Evolutionary conservation across 2,113 vertebrate genomes (phyloP), one percentile per base, ranked within the genome.

Genomic region (Lepisosteus osseus): DNA sequence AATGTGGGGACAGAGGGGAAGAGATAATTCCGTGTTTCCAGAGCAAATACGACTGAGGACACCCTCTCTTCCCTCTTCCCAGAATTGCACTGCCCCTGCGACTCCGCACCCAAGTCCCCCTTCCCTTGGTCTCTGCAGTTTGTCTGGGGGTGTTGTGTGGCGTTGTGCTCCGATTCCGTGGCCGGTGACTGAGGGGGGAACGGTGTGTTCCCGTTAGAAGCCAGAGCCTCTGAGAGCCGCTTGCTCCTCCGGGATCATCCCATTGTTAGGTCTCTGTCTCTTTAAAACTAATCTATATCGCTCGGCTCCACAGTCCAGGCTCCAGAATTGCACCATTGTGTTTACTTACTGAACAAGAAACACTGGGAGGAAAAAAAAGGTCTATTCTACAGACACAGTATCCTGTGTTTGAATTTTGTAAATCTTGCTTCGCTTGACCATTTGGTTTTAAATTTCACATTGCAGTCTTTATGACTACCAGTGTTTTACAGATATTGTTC

Each of bases 1-100:
- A 64, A 87, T 59, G 78, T 70, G 81, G 83, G 80, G 84, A 86
- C 81, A 81, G 72, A 82, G 86, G 81, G 87, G 82, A 78, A 84
- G 65, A 75, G 76, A 78, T 78, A 67, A 74, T 74, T 80, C 70
- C 15, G 68, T 42, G 54, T 76, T 80, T 77, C 75, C 67, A 43
- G 67, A 54, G 76, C 69, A 67, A 65, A 64, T 61, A 70, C 62
- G 63, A 11, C 56, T 42, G 51, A 40, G 47, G 40, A 56, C 17
- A 54, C 44, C 62, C 69, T 42, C 17, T 29, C 17, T 61, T 13
- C n/a, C 5, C 47, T 69, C 43, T 63, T 55, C 63, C 44, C 65
- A 61, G 54, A 66, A 61, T 29, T 29, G 29, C 29, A 29, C 29
- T 29, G 29, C 29, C 29, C 29, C 47, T 9, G 5, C 47, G 0